Evolutionary conservation across 2,113 vertebrate species (phyloP).

Genomic region (Centrocercus urophasianus): DNA sequence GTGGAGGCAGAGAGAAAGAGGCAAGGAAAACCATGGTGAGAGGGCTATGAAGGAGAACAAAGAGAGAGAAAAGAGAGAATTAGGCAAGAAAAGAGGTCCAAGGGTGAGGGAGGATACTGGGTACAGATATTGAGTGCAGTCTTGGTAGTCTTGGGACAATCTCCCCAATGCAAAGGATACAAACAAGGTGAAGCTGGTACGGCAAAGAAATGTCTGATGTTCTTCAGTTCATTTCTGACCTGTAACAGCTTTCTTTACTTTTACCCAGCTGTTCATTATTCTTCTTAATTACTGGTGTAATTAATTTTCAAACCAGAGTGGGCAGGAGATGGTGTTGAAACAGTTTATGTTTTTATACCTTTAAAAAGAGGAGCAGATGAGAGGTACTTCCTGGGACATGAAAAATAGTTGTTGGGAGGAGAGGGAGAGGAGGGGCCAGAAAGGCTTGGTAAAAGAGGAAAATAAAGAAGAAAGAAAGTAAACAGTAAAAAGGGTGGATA

Average conservation of each 20-base stretch:
- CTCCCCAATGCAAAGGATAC: background rate
- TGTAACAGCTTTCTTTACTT: background rate
- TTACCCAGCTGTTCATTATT: background rate
- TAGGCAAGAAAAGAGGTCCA: background rate
- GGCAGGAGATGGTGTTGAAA: background rate
- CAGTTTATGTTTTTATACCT: background rate
- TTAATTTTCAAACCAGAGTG: constrained; percentile 2
- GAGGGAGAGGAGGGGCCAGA: background rate
- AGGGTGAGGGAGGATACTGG: background rate
- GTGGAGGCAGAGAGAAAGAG: background rate
- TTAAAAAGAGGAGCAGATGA: background rate
- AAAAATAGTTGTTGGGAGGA: background rate
- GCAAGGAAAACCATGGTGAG: background rate
- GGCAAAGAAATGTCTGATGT: background rate
- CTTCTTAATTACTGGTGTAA: constrained; percentile 13
- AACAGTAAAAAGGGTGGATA: constrained; percentile 13
- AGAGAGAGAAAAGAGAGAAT: background rate
- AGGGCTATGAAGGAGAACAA: background rate
- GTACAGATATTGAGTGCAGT: background rate
- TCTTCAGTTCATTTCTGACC: background rate
- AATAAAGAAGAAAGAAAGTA: background rate
- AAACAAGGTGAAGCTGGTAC: background rate
- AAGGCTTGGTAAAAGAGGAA: background rate
- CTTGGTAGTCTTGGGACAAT: background rate
- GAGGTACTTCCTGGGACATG: background rate